Evolutionary conservation across 92 coral and sea anemone genomes (phyloP), one percentile per base, ranked within the genome.

Genomic region (Porites lobata): DNA sequence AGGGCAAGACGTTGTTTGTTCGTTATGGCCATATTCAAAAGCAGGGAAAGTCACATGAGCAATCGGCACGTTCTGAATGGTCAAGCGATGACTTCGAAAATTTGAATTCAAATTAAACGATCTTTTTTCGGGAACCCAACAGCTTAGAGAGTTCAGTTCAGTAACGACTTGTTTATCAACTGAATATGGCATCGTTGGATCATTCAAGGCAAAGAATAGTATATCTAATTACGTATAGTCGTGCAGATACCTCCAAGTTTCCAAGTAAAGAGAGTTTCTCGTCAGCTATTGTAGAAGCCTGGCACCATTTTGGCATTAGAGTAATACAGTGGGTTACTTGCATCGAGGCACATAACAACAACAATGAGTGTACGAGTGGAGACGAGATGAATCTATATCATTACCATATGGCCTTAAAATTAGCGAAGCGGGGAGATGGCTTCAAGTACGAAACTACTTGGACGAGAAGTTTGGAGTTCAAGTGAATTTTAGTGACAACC

Each of bases 141-240:
- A n/a, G n/a, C n/a, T n/a, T n/a, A n/a, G n/a, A n/a, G n/a, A n/a
- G n/a, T n/a, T n/a, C n/a, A n/a, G n/a, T n/a, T n/a, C n/a, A n/a
- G n/a, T n/a, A n/a, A n/a, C n/a, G n/a, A n/a, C n/a, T n/a, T n/a
- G n/a, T n/a, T n/a, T n/a, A n/a, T n/a, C n/a, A n/a, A n/a, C n/a
- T n/a, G n/a, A n/a, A n/a, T n/a, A n/a, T n/a, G n/a, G n/a, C n/a
- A n/a, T n/a, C n/a, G n/a, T n/a, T n/a, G n/a, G n/a, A n/a, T n/a
- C n/a, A n/a, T n/a, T n/a, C n/a, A n/a, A 52, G 56, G 56, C 56
- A 52, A 9, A 61, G 38, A 68, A 68, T 68, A 21, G 73, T 68
- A 68, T 68, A 68, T 50, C 73, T 68, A 17, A 68, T 68, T 43
- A 68, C 73, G 73, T 68, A 71, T 43, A 71, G 76, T 47, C 76